Conservation (phyloP, 2,113 vertebrate genomes). For the Entosphenus tridentatus region DNA sequence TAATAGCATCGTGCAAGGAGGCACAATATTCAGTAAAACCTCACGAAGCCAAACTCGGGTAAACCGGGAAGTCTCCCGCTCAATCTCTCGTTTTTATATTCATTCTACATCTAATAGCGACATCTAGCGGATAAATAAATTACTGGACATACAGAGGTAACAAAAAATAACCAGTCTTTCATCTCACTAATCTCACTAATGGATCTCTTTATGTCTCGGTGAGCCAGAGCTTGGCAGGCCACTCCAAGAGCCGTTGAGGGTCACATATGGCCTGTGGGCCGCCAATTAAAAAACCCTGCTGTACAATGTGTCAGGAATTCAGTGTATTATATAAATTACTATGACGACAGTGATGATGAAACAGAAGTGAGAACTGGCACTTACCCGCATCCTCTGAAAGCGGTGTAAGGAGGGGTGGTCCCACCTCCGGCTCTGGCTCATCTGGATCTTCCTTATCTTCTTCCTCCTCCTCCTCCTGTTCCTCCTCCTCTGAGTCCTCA, state of each 20-base stretch:
- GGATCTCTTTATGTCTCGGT: too few relatives aligned
- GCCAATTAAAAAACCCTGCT: background rate
- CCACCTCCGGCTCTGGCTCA: conserved; percentile 42
- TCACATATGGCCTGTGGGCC: background rate
- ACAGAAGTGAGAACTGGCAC: background rate
- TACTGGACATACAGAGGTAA: too few relatives aligned
- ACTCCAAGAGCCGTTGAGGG: background rate
- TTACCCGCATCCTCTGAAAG: conserved; percentile 71
- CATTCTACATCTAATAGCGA: too few relatives aligned
- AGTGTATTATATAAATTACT: background rate
- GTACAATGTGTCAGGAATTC: background rate
- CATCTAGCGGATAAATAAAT: too few relatives aligned
- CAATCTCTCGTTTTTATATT: too few relatives aligned
- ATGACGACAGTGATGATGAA: background rate
- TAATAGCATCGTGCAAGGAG: too few relatives aligned
- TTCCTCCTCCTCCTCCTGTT: conserved; percentile 43
- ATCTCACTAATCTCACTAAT: too few relatives aligned
- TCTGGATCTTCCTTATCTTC: conserved; percentile 29
- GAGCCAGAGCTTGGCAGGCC: background rate
- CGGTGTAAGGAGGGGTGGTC: conserved; percentile 56
- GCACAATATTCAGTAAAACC: too few relatives aligned
- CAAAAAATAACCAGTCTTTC: too few relatives aligned
- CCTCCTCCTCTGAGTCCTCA: conserved; percentile 23
- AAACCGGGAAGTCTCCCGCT: too few relatives aligned
- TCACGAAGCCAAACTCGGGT: too few relatives aligned